Evolutionary conservation across 2,888 invertebrate genomes (phyloP), one percentile per base, ranked within the genome.

Genomic region (Nemotelus nigrinus): DNA sequence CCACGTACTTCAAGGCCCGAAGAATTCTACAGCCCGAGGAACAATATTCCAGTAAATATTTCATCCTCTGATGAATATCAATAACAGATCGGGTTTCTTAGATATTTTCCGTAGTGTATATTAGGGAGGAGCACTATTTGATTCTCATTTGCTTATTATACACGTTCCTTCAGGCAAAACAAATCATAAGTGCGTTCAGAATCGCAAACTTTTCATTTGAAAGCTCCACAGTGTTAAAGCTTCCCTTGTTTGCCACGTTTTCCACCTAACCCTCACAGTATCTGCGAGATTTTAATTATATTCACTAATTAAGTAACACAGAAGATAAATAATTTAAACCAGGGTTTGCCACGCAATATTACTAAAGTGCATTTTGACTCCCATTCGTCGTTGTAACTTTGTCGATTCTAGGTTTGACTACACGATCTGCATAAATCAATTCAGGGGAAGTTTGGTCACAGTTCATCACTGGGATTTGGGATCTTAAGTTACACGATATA

Each of bases 171-270:
- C 41, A 43, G 3, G 63, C 63, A 70, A 53, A 74, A 74, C 74
- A 74, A 72, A 74, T 43, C 63, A 74, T 10, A 43, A 74, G 74
- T 63, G 74, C 74, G 74, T 48, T 60, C 47, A 74, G 50, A 74
- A 48, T 50, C 8, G 48, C 45, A 57, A 71, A 44, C 60, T 63
- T 39, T 63, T 25, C 10, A 39, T 48, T 74, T 74, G 74, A 74
- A 60, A 74, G 60, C 48, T 74, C 74, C 25, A 10, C 4, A 7
- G 45, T 6, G 10, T 3, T 48, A 47, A 48, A 6, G 48, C 7
- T 25, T 74, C 10, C 45, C 45, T 41, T 7, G 3, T n/a, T 45
- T 3, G 8, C 48, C 43, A n/a, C 5, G 7, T 58, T 58, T 25
- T 57, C 3, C 44, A 25, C 48, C 6, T 43, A 25, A 65, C 7